Conservation (phyloP, 2,888 invertebrate genomes). For the Eristalis pertinax region DNA sequence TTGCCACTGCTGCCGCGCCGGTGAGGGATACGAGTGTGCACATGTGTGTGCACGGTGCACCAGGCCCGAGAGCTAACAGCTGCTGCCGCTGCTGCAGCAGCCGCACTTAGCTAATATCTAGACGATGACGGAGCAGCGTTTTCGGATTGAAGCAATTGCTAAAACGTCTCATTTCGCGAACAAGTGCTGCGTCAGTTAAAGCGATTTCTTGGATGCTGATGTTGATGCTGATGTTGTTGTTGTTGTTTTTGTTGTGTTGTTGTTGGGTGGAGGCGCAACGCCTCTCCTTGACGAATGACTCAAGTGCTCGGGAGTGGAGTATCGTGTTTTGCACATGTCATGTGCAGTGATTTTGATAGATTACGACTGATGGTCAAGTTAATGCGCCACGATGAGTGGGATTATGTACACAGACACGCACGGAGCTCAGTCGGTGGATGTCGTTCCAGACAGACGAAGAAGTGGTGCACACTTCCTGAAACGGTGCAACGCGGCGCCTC, state of each 20-base stretch:
- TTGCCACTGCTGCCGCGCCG: not conserved
- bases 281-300: constrained; percentile 65
- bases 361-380: constrained; percentile 69
- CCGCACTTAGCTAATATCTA: constrained; percentile 37
- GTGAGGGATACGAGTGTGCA: constrained; percentile 43
- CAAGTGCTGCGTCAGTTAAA: constrained; percentile 45
- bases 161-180: constrained; percentile 66
- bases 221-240: constrained; percentile 4
- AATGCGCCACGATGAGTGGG: constrained; percentile 57
- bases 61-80: constrained; percentile 47
- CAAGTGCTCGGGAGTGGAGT: constrained; percentile 67
- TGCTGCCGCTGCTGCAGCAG: constrained; percentile 20
- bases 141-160: constrained; percentile 65
- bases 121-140: constrained; percentile 54
- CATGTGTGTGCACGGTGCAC: constrained; percentile 54
- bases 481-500: not conserved
- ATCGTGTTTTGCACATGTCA: constrained; percentile 67
- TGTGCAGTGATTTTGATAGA: constrained; percentile 67
- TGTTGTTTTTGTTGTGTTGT: constrained; percentile 12
- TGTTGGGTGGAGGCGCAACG: constrained; percentile 32
- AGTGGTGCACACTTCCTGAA: not conserved
- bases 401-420: not conserved
- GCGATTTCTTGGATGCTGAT: constrained; percentile 16
- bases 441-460: not conserved
- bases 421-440: not conserved